Evolutionary conservation across 1,140 invertebrate species (phyloP), one percentile per base, ranked within the genome.

Genomic region (Meloidogyne floridensis): DNA sequence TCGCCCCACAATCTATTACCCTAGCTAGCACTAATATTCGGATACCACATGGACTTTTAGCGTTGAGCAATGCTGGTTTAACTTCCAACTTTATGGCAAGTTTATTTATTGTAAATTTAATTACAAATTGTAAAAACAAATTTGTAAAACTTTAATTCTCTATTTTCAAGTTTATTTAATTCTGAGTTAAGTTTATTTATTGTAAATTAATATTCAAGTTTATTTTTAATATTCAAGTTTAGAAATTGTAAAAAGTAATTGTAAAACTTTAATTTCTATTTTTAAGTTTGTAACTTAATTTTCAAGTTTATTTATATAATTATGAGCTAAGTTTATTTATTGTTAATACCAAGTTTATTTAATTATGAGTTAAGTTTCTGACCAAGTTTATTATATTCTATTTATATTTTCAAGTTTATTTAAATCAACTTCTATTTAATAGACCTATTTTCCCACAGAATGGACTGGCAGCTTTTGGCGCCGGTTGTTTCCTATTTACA

Each of bases 41-140:
- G n/a, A 51, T 79, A 42, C 77, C 77, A 9, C 77, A 79, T 72
- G 77, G 77, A 72, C 32, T 79, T 15, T 72, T 79, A 69, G 15
- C 65, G 6, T 15, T 79, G 43, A 72, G 77, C 59, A 79, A 79
- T 20, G 77, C 77, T 6, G 77, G 77, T 18, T 32, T 72, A 13
- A 65, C 77, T 6, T 79, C 77, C 8, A 79, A 79, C n/a, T 79
- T 79, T 51, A 79, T 79, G 77, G 65, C 20, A 42, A 69, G 77
- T 65, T 65, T 11, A 5, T 65, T 65, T 65, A 65, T 0, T n/a
- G 13, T 65, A 6, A 47, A 47, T 47, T 47, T 47, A 47, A 47
- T 47, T 47, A 47, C 7, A 6, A 47, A 47, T 47, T 47, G 47
- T 47, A 47, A 47, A 47, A 5, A 47, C 0, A 0, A 0, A 47